A percentile compares a stretch with the other conserved stretches of the same genome.
These are phyloP conservation scores for Erpobdella octoculata DNA, from an alignment of 2,888 invertebrate species.

Conservation along the genomic window DNA sequence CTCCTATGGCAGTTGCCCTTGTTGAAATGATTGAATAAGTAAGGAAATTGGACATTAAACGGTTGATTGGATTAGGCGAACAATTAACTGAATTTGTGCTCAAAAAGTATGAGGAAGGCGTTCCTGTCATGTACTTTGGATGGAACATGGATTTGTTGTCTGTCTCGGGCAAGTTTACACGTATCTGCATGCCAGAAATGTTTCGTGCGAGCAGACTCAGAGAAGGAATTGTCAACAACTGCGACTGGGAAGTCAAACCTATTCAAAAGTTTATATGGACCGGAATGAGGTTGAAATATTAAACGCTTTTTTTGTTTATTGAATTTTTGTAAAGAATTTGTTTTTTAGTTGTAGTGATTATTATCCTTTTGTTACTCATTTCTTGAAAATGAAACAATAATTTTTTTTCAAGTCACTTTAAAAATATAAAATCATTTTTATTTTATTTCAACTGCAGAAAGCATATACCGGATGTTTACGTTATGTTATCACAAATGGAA, in stretches of 20 bases:
- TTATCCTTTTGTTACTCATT: no score
- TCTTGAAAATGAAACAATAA: no score
- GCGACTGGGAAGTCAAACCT: background rate
- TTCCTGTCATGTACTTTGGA: slow-evolving; percentile 3
- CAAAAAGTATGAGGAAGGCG: background rate
- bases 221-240: background rate
- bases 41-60: no score
- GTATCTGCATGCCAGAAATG: background rate
- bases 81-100: background rate
- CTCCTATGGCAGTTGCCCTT: no score
- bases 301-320: background rate
- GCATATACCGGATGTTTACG: background rate
- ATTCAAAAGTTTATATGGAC: background rate
- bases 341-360: no score
- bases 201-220: background rate
- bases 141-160: slow-evolving; percentile 6
- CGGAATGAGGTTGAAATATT: background rate
- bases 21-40: no score
- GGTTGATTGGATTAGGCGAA: background rate
- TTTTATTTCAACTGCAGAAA: no score
- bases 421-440: no score
- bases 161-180: background rate
- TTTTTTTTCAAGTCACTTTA: background rate
- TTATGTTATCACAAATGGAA: background rate
- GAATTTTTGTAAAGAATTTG: no score